Evolutionary conservation across 2,888 invertebrate genomes (phyloP), one percentile per base, ranked within the genome.

Genomic region (Amblyteles armatorius): DNA sequence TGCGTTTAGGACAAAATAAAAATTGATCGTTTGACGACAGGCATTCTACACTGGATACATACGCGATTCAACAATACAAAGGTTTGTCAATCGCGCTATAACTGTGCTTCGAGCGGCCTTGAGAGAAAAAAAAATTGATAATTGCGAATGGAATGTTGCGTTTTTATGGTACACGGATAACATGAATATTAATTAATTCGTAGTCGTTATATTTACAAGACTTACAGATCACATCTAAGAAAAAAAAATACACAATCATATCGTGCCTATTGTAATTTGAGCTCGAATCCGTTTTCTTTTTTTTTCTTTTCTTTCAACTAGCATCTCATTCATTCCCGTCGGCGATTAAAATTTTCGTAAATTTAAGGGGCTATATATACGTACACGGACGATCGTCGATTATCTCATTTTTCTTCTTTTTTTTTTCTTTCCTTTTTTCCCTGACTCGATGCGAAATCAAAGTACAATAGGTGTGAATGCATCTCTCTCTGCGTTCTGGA

Each of bases 171-270:
- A 93, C 93, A 93, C 89, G 89, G 88, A 92, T 91, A 92, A 91
- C 89, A 90, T 91, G 89, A 92, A 40, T 90, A 91, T 91, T 89
- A 86, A 79, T 80, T 87, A 86, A 85, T 90, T 91, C 90, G 88
- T 90, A 91, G 90, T 88, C 90, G 90, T 93, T 90, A 90, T 93
- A 94, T 94, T 92, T 94, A 94, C 93, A 94, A 93, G 91, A 93
- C 93, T 94, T 93, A 93, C 91, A 94, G 93, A 91, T 92, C 91
- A 90, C 91, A 91, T 90, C 91, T 92, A 91, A 86, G 80, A 83
- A 85, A 83, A 82, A 85, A 71, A 82, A 81, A 91, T 90, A 93
- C 92, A 92, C 92, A 87, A 90, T 90, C 89, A 86, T 89, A 88
- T 88, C 87, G 87, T 86, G 88, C 88, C 89, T 86, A 89, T 90